Percentiles rank a stretch among this genome's conserved stretches.
Evolutionary conservation across 1,140 invertebrate genomes (phyloP).

Genomic region (Xylocopa sonorina): DNA sequence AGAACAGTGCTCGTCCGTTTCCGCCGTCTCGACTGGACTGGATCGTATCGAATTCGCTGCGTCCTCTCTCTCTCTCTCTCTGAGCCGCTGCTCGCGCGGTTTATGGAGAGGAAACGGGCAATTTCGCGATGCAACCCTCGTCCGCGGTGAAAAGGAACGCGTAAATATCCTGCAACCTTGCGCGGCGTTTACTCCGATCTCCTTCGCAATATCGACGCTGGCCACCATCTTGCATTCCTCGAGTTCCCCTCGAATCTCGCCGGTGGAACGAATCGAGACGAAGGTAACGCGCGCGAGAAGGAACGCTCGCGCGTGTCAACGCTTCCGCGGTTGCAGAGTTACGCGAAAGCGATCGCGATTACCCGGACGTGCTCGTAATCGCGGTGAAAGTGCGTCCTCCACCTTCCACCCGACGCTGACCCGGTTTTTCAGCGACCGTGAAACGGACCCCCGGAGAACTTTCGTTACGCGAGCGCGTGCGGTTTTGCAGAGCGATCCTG

Average conservation of each 20-base stretch:
- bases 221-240: too few relatives aligned
- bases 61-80: too few relatives aligned
- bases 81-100: background rate
- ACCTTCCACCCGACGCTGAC: conserved; percentile 41
- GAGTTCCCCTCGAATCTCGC: too few relatives aligned
- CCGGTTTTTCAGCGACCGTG: conserved; percentile 58
- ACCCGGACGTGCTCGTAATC: conserved; percentile 32
- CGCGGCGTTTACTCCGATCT: background rate
- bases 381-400: conserved; percentile 52
- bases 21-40: background rate
- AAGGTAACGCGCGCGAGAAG: too few relatives aligned
- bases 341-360: conserved; percentile 42
- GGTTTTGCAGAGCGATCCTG: conserved; percentile 33
- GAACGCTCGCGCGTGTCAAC: background rate
- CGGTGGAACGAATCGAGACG: too few relatives aligned
- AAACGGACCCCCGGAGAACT: conserved; percentile 33
- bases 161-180: background rate
- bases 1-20: background rate
- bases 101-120: background rate
- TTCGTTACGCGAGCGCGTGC: conserved; percentile 29
- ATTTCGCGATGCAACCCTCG: background rate
- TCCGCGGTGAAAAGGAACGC: background rate
- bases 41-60: background rate
- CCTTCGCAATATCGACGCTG: background rate
- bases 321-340: conserved; percentile 40